A percentile compares a stretch with the other conserved stretches of the same genome.
These are phyloP conservation scores for Drosophila siamana DNA, from an alignment of 2,888 invertebrate species.

Conservation along the genomic window DNA sequence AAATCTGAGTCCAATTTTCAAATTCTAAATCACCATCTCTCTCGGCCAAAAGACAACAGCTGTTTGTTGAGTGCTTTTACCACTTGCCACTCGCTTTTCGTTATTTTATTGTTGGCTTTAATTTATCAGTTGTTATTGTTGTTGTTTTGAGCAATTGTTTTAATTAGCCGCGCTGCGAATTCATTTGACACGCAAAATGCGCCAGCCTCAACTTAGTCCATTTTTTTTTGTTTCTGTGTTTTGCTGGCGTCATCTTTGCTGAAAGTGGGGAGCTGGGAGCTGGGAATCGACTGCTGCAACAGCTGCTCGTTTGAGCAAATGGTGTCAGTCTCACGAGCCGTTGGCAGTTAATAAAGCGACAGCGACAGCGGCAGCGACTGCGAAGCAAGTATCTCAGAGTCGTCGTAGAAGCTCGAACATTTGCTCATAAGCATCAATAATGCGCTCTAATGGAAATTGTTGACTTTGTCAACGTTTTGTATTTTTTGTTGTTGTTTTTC, in stretches of 20 bases:
- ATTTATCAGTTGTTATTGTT: slow-evolving; percentile 11
- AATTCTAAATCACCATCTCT: slow-evolving; percentile 11
- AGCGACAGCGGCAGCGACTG: slow-evolving; percentile 38
- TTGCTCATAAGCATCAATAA: slow-evolving; percentile 80
- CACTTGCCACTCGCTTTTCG: slow-evolving; percentile 18
- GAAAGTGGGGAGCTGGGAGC: background rate
- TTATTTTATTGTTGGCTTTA: slow-evolving; percentile 12
- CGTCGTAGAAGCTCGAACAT: slow-evolving; percentile 54
- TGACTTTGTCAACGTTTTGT: slow-evolving; percentile 61
- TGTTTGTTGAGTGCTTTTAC: slow-evolving; percentile 41
- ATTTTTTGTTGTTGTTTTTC: background rate
- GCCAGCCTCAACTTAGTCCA: slow-evolving; percentile 18
- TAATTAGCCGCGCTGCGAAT: slow-evolving; percentile 63
- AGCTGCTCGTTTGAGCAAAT: slow-evolving; percentile 50
- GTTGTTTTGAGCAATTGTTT: slow-evolving; percentile 60
- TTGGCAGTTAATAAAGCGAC: slow-evolving; percentile 62
- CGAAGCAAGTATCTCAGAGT: slow-evolving; percentile 63
- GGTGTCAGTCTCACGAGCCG: slow-evolving; percentile 68
- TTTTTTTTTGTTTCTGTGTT: background rate
- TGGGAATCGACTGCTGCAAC: slow-evolving; percentile 10
- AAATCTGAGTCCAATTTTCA: slow-evolving; percentile 45
- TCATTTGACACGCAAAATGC: slow-evolving; percentile 60
- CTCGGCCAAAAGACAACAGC: slow-evolving; percentile 30
- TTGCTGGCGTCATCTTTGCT: slow-evolving; percentile 62
- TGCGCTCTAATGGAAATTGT: slow-evolving; percentile 77